Conservation (phyloP, 2,797 vertebrate genomes). For the Peromyscus nudipes region DNA sequence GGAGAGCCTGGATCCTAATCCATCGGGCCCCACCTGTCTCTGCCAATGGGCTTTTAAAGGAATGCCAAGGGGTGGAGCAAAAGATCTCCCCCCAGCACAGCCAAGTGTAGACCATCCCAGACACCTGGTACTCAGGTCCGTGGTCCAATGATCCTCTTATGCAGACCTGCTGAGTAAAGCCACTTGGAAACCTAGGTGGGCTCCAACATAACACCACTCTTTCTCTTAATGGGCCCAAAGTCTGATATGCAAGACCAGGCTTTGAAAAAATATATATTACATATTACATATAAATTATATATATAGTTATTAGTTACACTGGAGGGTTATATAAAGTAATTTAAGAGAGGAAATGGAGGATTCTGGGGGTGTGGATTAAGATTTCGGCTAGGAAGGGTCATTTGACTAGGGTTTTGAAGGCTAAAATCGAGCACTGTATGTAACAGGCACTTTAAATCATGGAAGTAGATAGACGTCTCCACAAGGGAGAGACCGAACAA, state of each 20-base stretch:
- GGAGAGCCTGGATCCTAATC: too few species aligned
- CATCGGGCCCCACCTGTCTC: too few species aligned
- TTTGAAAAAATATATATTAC: not conserved
- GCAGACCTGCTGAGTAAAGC: too few species aligned
- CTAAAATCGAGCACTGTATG: not conserved
- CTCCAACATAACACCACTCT: too few species aligned
- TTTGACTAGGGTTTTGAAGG: slow-evolving; percentile 48
- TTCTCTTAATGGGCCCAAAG: not conserved
- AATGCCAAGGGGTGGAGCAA: too few species aligned
- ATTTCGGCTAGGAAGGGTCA: not conserved
- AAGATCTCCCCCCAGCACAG: too few species aligned
- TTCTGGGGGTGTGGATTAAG: not conserved
- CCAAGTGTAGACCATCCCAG: too few species aligned
- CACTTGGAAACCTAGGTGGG: too few species aligned
- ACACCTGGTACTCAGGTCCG: too few species aligned
- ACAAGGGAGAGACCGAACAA: not conserved
- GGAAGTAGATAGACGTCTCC: not conserved
- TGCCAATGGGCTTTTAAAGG: too few species aligned
- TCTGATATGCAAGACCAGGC: not conserved
- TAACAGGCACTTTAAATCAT: slow-evolving; percentile 20
- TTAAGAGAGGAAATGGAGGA: not conserved
- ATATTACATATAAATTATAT: not conserved
- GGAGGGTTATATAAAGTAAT: not conserved
- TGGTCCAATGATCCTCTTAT: too few species aligned
- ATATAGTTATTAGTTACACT: not conserved